Evolutionary conservation across 2,888 invertebrate genomes (phyloP).

Genomic region (Amphipoea lucens): DNA sequence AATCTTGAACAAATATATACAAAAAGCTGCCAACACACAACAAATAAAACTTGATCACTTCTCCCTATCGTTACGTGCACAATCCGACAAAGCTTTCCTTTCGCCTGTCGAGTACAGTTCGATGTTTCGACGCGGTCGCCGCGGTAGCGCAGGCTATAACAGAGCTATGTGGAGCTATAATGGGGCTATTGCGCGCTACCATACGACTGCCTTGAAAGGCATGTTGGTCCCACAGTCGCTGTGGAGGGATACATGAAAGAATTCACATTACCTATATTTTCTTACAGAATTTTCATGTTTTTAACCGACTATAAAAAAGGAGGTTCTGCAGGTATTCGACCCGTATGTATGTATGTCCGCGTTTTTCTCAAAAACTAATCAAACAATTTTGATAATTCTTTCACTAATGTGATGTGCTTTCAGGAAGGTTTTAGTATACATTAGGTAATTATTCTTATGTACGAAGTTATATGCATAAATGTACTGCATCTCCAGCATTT

Average conservation of each 20-base stretch:
- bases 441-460: no score
- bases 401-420: no score
- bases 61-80: constrained; percentile 24
- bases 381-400: no score
- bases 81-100: constrained; percentile 40
- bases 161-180: constrained; percentile 9
- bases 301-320: no score
- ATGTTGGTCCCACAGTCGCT: constrained; percentile 26
- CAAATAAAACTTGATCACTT: constrained; percentile 36
- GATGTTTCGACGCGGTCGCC: constrained; percentile 17
- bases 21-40: neutral
- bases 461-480: no score
- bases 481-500: no score
- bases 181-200: neutral
- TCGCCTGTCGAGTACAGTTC: constrained; percentile 43
- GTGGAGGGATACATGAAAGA: neutral
- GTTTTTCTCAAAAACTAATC: no score
- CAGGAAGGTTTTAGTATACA: no score
- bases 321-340: no score
- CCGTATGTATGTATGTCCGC: no score
- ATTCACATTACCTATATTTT: constrained; percentile 3
- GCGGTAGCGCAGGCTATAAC: neutral
- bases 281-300: neutral
- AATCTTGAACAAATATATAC: constrained; percentile 10
- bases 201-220: constrained; percentile 17